Percentiles rank a stretch among this genome's conserved stretches.
These are phyloP conservation scores for Ophion ventricosus DNA, from an alignment of 2,888 invertebrate species.

Conservation along the genomic window DNA sequence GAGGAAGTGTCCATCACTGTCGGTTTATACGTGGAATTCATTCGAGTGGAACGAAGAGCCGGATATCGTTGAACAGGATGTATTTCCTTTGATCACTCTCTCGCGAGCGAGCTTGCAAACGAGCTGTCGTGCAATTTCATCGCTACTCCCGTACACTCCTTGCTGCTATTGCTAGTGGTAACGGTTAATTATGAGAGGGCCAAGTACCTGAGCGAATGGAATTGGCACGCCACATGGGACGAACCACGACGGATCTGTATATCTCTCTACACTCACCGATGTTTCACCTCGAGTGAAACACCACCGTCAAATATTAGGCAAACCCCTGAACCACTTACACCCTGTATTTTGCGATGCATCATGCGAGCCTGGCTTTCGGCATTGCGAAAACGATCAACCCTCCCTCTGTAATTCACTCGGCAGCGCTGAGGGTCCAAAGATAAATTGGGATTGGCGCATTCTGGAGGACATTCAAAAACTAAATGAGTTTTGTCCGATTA, in stretches of 20 bases:
- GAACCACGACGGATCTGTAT: slow-evolving; percentile 1
- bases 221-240: slow-evolving; percentile 37
- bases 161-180: slow-evolving; percentile 25
- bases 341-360: neutral
- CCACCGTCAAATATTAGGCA: slow-evolving; percentile 24
- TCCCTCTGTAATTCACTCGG: neutral
- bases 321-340: slow-evolving; percentile 27
- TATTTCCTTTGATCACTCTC: slow-evolving; percentile 54
- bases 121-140: slow-evolving; percentile 58
- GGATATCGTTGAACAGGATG: slow-evolving; percentile 25
- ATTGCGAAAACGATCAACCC: neutral
- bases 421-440: neutral
- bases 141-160: neutral
- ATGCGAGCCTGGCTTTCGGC: neutral
- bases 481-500: too few species aligned
- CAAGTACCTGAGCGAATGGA: slow-evolving; percentile 38
- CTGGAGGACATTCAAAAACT: neutral
- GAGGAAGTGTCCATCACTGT: too few species aligned
- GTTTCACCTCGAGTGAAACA: slow-evolving; percentile 23
- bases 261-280: neutral
- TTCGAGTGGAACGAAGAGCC: too few species aligned
- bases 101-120: slow-evolving; percentile 48
- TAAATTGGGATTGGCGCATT: neutral
- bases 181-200: slow-evolving; percentile 51
- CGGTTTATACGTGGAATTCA: too few species aligned